Conservation (phyloP, 2,888 invertebrate genomes). For the Muscina levida region DNA sequence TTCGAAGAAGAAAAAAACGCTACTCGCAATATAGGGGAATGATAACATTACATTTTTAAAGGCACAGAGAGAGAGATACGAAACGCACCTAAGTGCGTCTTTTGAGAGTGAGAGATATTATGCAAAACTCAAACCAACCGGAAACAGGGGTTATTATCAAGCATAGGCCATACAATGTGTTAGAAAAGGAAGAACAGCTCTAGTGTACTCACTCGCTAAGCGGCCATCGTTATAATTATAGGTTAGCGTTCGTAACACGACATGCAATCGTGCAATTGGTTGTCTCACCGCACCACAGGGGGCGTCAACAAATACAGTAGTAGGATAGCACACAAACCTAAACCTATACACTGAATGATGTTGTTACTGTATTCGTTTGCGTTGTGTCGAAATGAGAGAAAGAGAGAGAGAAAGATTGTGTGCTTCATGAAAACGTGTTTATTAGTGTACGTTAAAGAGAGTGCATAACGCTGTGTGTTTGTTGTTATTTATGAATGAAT, state of each 20-base stretch:
- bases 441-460: slow-evolving; percentile 8
- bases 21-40: neutral
- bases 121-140: slow-evolving; percentile 45
- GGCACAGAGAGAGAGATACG: neutral
- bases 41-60: neutral
- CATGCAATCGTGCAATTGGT: slow-evolving; percentile 73
- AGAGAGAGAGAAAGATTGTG: too few species aligned
- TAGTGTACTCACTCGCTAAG: slow-evolving; percentile 70
- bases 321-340: neutral
- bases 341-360: neutral
- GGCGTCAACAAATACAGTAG: slow-evolving; percentile 69
- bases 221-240: slow-evolving; percentile 79
- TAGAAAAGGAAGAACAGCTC: slow-evolving; percentile 21
- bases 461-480: slow-evolving; percentile 8
- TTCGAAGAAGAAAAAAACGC: neutral
- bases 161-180: slow-evolving; percentile 5
- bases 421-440: too few species aligned
- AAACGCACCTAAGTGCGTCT: neutral
- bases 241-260: slow-evolving; percentile 69
- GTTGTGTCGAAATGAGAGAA: neutral
- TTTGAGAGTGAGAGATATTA: slow-evolving; percentile 7
- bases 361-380: neutral
- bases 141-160: slow-evolving; percentile 67
- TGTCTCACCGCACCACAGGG: slow-evolving; percentile 64
- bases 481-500: slow-evolving; percentile 63